Evolutionary conservation across 2,888 invertebrate species (phyloP), one percentile per base, ranked within the genome.

Genomic region (Lasioglossum pauxillum): DNA sequence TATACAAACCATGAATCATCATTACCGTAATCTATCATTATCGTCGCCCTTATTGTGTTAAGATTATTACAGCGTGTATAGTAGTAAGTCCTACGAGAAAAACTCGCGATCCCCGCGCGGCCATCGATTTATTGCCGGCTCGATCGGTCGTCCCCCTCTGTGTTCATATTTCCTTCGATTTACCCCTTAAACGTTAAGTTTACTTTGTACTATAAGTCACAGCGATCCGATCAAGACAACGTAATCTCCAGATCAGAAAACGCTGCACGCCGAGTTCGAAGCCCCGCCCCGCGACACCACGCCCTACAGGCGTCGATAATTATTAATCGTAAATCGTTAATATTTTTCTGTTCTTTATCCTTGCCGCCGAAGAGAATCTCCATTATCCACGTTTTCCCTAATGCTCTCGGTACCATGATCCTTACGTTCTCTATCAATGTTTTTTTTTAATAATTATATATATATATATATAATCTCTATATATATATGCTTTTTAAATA

Each of bases 171-270:
- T 53, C 16, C 69, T 53, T 85, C 31, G 79, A 80, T 80, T 89
- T 86, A 85, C 87, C 86, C 84, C 93, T 95, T 94, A 94, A 71
- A 93, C 85, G 92, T 93, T 93, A 94, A n/a, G 83, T 91, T 94
- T 94, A 94, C 89, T 95, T 95, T 95, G 95, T 95, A 95, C 95
- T 95, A 95, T 95, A 91, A 93, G 91, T 92, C 93, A 91, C 93
- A 93, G 93, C 72, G 31, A 44, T 83, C 82, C 80, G 76, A 83
- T n/a, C 71, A 14, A 71, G n/a, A 57, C 12, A 44, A 44, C 44
- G 44, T 44, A 14, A 44, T 44, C 44, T 44, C 44, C 14, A 0
- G 44, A 75, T 38, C 31, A 79, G 64, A 53, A 89, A 88, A 80
- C 85, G 89, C 89, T 87, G 80, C 90, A 88, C 89, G 82, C 90